A percentile compares a stretch with the other conserved stretches of the same genome.
phyloP scores from a whole-genome alignment of 2,888 invertebrate genomes.

The Melanostoma scalare region DNA sequence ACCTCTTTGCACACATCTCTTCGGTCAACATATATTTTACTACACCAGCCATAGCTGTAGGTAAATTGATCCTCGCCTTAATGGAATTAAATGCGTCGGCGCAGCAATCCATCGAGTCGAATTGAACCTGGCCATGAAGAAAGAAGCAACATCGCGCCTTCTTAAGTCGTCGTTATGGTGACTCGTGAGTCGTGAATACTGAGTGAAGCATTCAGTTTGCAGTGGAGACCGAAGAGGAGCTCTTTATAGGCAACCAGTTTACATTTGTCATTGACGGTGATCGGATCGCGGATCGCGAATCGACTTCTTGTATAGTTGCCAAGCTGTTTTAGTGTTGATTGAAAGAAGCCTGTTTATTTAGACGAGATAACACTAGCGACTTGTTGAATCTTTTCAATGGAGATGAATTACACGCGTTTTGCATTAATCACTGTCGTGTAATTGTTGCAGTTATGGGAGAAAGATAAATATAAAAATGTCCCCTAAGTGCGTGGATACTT shows the following conservation, averaged over 20 bases:
- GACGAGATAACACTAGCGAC: conserved; percentile 28
- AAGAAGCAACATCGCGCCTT: not conserved
- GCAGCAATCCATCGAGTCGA: conserved; percentile 48
- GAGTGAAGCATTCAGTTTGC: conserved; percentile 10
- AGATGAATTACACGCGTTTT: conserved; percentile 70
- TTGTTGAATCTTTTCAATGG: conserved; percentile 40
- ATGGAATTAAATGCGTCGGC: conserved; percentile 56
- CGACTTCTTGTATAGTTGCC: conserved; percentile 5
- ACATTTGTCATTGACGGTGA: conserved; percentile 67
- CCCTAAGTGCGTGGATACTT: conserved; percentile 58
- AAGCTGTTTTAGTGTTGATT: conserved; percentile 23
- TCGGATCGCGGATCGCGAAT: conserved; percentile 30
- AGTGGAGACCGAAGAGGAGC: conserved; percentile 4
- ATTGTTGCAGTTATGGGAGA: conserved; percentile 45
- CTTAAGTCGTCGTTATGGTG: not conserved
- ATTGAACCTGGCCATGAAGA: conserved; percentile 48
- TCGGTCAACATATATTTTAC: not conserved
- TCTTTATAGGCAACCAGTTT: conserved; percentile 53
- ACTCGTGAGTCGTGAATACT: not conserved
- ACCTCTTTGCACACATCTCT: conserved; percentile 11
- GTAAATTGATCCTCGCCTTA: conserved; percentile 30
- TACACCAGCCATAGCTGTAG: not conserved
- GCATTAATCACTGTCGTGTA: conserved; percentile 69
- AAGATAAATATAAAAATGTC: conserved; percentile 37
- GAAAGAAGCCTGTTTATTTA: conserved; percentile 46